Evolutionary conservation across 2,888 invertebrate species (phyloP), one percentile per base, ranked within the genome.

Genomic region (Orchestes rusci): DNA sequence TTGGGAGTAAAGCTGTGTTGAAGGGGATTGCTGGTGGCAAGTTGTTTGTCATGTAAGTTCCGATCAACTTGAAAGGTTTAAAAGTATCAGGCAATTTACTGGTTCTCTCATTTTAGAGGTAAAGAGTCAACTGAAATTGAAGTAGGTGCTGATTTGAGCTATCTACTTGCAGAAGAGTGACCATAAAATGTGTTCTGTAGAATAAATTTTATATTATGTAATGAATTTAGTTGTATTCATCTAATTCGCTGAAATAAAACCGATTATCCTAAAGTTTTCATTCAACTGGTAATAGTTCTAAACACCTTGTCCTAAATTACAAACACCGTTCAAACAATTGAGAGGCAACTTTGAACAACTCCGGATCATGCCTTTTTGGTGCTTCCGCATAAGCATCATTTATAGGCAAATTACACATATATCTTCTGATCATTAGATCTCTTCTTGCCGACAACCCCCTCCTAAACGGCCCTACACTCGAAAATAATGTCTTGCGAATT

Each of bases 381-480:
- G 67, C 59, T 58, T 68, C 68, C 16, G 65, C 66, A 50, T 62
- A 67, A 10, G 60, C 53, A 54, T 83, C 82, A 3, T 76, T 74
- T 1, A 78, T 70, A 0, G 84, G 82, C 55, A 84, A 66, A 54
- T 80, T 76, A 59, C 83, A 83, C 34, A 88, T 65, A 60, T 80
- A 80, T 20, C 83, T 70, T 5, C 83, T 72, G 47, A 90, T 74
- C 18, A 82, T 80, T 45, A 90, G 70, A 64, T 91, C 91, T 39
- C 83, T 74, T 13, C 89, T 73, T 4, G 90, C 88, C 54, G 85
- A 85, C 35, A 90, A 66, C 0, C 88, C 90, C 12, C 85, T 74
- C 18, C 85, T 80, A 57, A 79, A 82, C 31, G 81, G 80, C 13
- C 86, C 86, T 31, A 84, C 77, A 59, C 80, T 80, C 48, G 78